Base-by-base conservation (phyloP, 2,113 vertebrate species). In the Montifringilla adamsi region DNA sequence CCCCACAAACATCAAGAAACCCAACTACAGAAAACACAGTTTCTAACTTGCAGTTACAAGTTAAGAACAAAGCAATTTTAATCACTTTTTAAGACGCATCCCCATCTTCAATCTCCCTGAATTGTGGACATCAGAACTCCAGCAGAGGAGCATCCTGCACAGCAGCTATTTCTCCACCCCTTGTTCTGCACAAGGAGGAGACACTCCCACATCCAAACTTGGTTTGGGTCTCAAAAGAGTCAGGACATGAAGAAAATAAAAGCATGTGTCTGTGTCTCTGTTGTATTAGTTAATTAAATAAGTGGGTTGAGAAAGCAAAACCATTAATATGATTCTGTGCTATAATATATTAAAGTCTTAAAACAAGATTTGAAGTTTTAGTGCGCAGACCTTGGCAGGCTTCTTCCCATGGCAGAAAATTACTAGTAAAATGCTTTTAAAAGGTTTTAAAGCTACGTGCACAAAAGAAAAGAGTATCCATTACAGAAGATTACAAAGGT, bases 251-350 rank as follows among this genome's bases (percentile, higher is more conserved):
- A 53, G 62, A 74, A 93, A 94, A 93, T 46, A 85, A 88, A 95
- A 95, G 24, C 78, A 87, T 43, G 35, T 83, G 63, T 85, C 78
- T 87, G 13, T 53, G 83, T 63, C 82, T 94, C 86, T 50, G 68
- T 47, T 86, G 37, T 77, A 84, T 87, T 90, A 92, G 50, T 84
- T 92, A 86, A 94, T 94, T 39, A 72, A 87, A 78, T 96, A 89
- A 95, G 69, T 70, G 86, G 88, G 30, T 64, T 84, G 86, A 87
- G 89, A 90, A 92, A 94, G 64, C 83, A 95, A 85, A 94, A 69
- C 67, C 69, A 91, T 90, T 94, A 63, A 87, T 89, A 78, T 9
- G 17, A 87, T 81, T 81, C 43, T 59, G 60, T 70, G 84, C 73
- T 80, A 13, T 67, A 86, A 92, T 74, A 84, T 20, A 89, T 70